Conservation (phyloP, 2,888 invertebrate species). For the Drosophila recens region DNA sequence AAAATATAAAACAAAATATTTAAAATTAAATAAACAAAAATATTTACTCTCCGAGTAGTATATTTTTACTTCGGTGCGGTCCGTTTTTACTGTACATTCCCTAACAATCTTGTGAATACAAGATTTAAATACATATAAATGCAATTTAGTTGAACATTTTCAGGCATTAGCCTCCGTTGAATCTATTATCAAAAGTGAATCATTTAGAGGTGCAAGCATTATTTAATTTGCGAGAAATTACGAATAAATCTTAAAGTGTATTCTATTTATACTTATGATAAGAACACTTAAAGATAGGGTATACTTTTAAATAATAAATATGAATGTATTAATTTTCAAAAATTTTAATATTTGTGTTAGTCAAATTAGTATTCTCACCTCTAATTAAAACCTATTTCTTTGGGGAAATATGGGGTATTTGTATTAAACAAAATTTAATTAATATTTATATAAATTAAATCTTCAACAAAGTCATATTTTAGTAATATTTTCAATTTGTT, state of each 20-base stretch:
- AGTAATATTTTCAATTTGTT: background rate
- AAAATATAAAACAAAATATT: background rate
- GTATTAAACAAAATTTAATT: background rate
- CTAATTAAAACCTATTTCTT: too few species aligned
- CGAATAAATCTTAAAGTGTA: constrained; percentile 6
- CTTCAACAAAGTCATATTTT: background rate
- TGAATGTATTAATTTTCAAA: too few species aligned
- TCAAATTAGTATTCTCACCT: too few species aligned
- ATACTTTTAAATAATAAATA: background rate
- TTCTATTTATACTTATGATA: constrained; percentile 6
- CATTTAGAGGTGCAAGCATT: constrained; percentile 22
- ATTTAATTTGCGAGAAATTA: constrained; percentile 16
- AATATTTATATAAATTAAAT: background rate
- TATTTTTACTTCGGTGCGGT: background rate
- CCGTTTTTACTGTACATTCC: background rate
- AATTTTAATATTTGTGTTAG: too few species aligned
- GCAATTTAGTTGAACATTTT: constrained; percentile 17
- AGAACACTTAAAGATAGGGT: background rate
- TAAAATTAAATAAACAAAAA: background rate
- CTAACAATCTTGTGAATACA: constrained; percentile 6
- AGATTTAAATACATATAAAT: background rate
- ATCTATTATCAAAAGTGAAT: constrained; percentile 28
- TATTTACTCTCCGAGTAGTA: background rate
- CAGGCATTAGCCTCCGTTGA: constrained; percentile 21
- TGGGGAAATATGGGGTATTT: background rate